Percentiles rank a stretch among this genome's conserved stretches.
phyloP scores from a whole-genome alignment of 2,113 vertebrate species.

The Ochotona curzoniae region DNA sequence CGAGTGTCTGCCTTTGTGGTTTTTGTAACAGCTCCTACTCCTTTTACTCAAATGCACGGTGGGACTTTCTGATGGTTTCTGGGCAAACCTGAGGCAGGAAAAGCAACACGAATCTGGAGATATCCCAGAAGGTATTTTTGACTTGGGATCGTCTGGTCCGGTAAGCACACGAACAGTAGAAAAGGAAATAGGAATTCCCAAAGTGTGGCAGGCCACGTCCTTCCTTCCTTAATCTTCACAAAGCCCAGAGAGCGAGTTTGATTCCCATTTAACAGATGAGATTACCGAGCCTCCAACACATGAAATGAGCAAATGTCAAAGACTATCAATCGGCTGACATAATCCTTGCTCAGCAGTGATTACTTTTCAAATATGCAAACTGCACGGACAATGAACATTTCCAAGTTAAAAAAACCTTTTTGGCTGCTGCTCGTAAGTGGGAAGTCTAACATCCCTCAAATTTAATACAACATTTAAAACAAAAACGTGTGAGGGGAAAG shows the following conservation, averaged over 20 bases:
- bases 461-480: conserved; percentile 19
- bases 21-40: not conserved
- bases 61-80: not conserved
- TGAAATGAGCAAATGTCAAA: not conserved
- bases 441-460: not conserved
- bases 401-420: conserved; percentile 3
- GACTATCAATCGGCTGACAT: not conserved
- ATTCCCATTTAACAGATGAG: not conserved
- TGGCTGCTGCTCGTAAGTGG: not conserved
- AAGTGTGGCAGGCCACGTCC: not conserved
- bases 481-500: not conserved
- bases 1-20: not conserved
- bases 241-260: not conserved
- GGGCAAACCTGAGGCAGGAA: not conserved
- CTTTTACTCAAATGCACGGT: not conserved
- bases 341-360: not conserved
- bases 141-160: not conserved
- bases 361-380: not conserved
- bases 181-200: not conserved
- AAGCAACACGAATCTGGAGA: not conserved
- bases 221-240: not conserved
- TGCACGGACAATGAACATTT: not conserved
- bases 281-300: not conserved
- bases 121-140: not conserved
- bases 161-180: not conserved